Percentiles rank a stretch among this genome's conserved stretches.
Conservation (phyloP, 2,113 vertebrate species). For the Ophthalmolycus amberensis region DNA sequence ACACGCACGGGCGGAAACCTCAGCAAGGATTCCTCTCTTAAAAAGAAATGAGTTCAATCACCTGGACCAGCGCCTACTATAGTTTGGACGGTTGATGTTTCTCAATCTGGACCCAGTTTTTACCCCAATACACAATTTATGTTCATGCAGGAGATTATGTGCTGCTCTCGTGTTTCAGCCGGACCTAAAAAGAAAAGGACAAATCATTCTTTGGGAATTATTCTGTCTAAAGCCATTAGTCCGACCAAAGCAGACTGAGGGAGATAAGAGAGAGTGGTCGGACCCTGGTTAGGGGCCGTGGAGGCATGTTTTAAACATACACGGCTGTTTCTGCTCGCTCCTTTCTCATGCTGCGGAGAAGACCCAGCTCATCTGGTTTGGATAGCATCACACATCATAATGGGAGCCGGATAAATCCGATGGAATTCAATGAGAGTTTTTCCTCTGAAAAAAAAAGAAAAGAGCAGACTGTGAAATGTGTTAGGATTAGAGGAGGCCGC, state of each 20-base stretch:
- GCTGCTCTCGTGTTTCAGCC: constrained; percentile 68
- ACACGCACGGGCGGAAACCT: constrained; percentile 19
- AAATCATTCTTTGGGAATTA: constrained; percentile 75
- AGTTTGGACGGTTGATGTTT: constrained; percentile 38
- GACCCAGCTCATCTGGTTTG: constrained; percentile 77
- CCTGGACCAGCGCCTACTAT: constrained; percentile 19
- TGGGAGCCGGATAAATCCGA: constrained; percentile 59
- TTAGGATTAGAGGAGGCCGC: constrained; percentile 64
- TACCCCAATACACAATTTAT: constrained; percentile 58
- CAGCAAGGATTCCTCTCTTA: constrained; percentile 14
- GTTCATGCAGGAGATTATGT: constrained; percentile 61
- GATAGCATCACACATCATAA: constrained; percentile 78
- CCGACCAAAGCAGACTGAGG: constrained; percentile 50
- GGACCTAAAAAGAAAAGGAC: constrained; percentile 55
- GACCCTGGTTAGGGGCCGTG: constrained; percentile 29
- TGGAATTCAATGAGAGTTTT: constrained; percentile 67
- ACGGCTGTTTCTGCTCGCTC: constrained; percentile 48
- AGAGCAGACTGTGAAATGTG: constrained; percentile 54
- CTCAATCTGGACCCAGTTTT: constrained; percentile 52
- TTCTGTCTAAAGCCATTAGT: constrained; percentile 71
- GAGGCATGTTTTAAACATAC: constrained; percentile 61
- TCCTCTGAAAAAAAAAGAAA: constrained; percentile 35
- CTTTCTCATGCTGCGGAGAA: constrained; percentile 60
- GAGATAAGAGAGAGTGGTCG: constrained; percentile 67
- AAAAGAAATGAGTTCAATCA: constrained; percentile 31